A percentile compares a stretch with the other conserved stretches of the same genome.
phyloP scores from a whole-genome alignment of 2,797 vertebrate genomes.

The Carcharodon carcharias region DNA sequence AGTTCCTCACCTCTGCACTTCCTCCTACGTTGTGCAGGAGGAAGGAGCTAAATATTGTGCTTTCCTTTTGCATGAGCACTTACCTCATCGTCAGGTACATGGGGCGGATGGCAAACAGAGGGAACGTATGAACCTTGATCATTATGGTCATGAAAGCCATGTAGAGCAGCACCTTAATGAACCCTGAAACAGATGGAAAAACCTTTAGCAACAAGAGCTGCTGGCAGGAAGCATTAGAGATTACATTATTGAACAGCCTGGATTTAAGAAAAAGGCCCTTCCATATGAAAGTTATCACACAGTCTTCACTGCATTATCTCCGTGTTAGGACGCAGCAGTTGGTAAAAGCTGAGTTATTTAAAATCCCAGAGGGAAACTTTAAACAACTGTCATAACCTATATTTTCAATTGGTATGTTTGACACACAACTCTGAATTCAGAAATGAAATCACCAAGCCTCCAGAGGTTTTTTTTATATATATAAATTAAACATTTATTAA shows the following conservation, averaged over 20 bases:
- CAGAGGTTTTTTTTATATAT: too few species aligned
- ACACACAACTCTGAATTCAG: too few species aligned
- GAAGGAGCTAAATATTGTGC: not conserved
- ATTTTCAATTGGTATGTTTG: too few species aligned
- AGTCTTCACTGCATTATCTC: not conserved
- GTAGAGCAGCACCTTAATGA: slow-evolving; percentile 92
- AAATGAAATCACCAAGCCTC: too few species aligned
- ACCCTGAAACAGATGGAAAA: slow-evolving; percentile 57
- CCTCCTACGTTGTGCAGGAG: not conserved
- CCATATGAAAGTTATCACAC: not conserved
- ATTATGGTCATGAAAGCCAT: slow-evolving; percentile 99
- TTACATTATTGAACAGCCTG: not conserved
- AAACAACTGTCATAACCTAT: too few species aligned
- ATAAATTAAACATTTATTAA: too few species aligned
- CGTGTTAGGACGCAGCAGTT: too few species aligned
- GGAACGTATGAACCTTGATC: slow-evolving; percentile 98
- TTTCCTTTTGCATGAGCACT: slow-evolving; percentile 42
- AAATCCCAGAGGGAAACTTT: too few species aligned
- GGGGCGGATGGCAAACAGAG: slow-evolving; percentile 90
- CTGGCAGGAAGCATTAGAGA: not conserved
- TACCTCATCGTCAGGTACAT: slow-evolving; percentile 99
- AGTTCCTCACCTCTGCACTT: not conserved
- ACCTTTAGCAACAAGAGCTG: not conserved
- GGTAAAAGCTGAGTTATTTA: too few species aligned
- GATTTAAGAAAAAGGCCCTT: not conserved